Conservation (phyloP, 2,888 invertebrate species). For the Gnatocerus cornutus region DNA sequence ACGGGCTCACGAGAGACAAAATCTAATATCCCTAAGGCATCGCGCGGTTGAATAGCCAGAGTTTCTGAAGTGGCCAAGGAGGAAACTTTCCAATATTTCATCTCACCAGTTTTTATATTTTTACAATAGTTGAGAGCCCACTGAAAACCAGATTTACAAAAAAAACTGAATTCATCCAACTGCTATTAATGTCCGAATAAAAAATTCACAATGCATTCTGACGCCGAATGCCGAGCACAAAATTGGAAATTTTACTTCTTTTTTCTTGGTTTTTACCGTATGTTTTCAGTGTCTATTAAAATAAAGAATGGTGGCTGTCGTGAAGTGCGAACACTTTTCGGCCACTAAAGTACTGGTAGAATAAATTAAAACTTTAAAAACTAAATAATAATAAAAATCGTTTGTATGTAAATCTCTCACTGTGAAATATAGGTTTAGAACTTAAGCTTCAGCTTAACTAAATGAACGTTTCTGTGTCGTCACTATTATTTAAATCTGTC, state of each 20-base stretch:
- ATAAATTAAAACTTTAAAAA: conserved; percentile 13
- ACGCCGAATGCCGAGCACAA: too few species aligned
- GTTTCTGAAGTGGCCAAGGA: conserved; percentile 6
- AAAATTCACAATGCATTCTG: too few species aligned
- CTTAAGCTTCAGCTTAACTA: conserved; percentile 5
- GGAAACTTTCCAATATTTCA: conserved; percentile 16
- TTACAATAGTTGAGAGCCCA: conserved; percentile 2
- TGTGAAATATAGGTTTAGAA: conserved; percentile 18
- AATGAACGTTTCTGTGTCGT: conserved; percentile 18
- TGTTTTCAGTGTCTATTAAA: too few species aligned
- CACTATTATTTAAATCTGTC: conserved; percentile 21
- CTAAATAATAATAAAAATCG: conserved; percentile 19
- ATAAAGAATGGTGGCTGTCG: too few species aligned
- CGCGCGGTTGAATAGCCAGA: conserved; percentile 3
- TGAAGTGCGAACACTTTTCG: too few species aligned
- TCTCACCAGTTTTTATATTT: conserved; percentile 2
- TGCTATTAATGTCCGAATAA: not conserved
- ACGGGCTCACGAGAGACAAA: conserved; percentile 21
- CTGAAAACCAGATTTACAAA: not conserved
- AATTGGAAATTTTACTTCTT: too few species aligned
- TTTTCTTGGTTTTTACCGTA: too few species aligned
- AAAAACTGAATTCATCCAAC: not conserved
- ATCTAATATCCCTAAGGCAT: conserved; percentile 28
- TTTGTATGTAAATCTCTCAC: conserved; percentile 9
- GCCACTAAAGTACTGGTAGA: not conserved